Evolutionary conservation across 1,140 invertebrate species (phyloP).

Genomic region (Drosophila willistoni): DNA sequence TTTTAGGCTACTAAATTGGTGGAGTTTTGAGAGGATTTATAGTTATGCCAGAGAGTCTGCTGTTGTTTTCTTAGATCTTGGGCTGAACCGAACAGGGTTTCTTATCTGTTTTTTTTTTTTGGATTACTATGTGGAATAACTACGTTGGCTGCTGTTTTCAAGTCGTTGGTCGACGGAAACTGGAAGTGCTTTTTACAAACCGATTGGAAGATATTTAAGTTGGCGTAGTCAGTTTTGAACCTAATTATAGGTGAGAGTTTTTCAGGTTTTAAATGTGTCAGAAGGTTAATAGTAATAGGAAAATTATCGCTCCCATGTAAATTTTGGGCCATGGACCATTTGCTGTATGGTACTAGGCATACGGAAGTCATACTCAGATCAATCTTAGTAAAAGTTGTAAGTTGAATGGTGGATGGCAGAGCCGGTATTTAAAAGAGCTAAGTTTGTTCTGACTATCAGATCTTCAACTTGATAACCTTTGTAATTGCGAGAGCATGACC

Average conservation of each 20-base stretch:
- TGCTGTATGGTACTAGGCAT: slow-evolving; percentile 23
- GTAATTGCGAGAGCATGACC: slow-evolving; percentile 11
- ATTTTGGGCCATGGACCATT: slow-evolving; percentile 22
- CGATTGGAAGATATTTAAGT: neutral
- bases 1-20: no score
- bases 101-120: no score
- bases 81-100: no score
- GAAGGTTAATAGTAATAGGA: slow-evolving; percentile 2
- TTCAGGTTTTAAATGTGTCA: no score
- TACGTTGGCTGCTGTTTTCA: no score
- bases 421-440: slow-evolving; percentile 15
- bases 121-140: no score
- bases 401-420: slow-evolving; percentile 22
- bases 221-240: no score
- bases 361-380: slow-evolving; percentile 16
- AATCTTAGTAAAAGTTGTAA: slow-evolving; percentile 15
- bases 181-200: slow-evolving; percentile 1
- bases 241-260: neutral
- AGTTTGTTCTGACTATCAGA: slow-evolving; percentile 7
- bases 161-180: slow-evolving; percentile 14
- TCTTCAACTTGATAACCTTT: slow-evolving; percentile 29
- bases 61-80: no score
- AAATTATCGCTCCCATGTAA: slow-evolving; percentile 21
- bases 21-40: no score
- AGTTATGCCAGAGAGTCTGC: no score